Evolutionary conservation across 2,888 invertebrate species (phyloP), one percentile per base, ranked within the genome.

Genomic region (Noctua pronuba): DNA sequence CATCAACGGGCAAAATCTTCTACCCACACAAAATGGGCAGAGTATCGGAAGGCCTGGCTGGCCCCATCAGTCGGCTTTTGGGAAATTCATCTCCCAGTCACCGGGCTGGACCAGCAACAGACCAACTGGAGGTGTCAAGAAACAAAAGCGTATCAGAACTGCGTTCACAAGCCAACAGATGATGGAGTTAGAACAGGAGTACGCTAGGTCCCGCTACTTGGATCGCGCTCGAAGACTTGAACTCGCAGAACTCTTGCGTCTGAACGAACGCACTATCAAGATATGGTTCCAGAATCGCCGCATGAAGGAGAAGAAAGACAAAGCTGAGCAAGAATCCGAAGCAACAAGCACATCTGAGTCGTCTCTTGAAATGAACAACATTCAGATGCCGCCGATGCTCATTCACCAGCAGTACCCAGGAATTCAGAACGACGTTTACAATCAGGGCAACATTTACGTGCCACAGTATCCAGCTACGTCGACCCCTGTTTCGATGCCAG

Each of bases 221-320:
- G 98, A 98, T 88, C 97, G 98, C 41, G 97, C 98, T 0, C 96
- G 98, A 11, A 96, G 98, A 18, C 97, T 98, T 35, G 97, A 98
- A 88, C 96, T 99, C 0, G 91, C 92, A 1, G 89, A 89, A 0
- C 62, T 76, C 7, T 85, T 93, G 1, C 83, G 79, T 0, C 80
- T 95, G 31, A 94, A 94, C 71, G 95, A 95, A 78, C 91, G 94
- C 2, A 94, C 93, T 0, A 98, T 98, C 69, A 98, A 98, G 92
- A 98, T 98, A 60, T 98, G 98, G 98, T 98, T 98, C 92, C 98
- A 98, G 90, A 98, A 98, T 91, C 96, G 98, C 0, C 95, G 98
- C 1, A 98, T 98, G 98, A 98, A 98, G 84, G 96, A 95, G 89
- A 98, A 98, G 91, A 98, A 98, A 89, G 97, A 97, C 80, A 94